These are phyloP conservation scores for Cataglyphis albicans DNA, from an alignment of 2,888 invertebrate genomes.

Conservation along the genomic window DNA sequence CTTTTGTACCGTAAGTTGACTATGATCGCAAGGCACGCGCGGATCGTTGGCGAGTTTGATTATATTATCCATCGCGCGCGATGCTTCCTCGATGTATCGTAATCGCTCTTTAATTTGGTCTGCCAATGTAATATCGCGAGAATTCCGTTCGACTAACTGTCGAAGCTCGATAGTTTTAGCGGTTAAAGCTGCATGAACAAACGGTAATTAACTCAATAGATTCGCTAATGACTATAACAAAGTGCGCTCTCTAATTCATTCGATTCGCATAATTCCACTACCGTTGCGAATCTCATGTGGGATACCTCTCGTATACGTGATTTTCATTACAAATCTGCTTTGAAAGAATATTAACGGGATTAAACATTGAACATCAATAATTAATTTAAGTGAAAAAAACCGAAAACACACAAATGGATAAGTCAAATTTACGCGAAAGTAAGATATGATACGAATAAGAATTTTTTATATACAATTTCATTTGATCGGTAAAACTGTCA, in stretches of 20 bases:
- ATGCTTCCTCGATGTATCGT: not conserved
- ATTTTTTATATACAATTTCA: not conserved
- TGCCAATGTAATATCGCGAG: not conserved
- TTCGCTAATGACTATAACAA: conserved; percentile 42
- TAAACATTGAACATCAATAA: not conserved
- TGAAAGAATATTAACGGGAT: not conserved
- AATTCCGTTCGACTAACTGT: not conserved
- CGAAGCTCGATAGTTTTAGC: conserved; percentile 7
- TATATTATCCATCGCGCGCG: conserved; percentile 18
- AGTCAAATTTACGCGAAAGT: not conserved
- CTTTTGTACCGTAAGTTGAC: conserved; percentile 9
- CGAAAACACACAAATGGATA: not conserved
- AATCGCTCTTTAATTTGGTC: conserved; percentile 23
- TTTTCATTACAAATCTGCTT: not conserved
- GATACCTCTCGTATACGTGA: not conserved
- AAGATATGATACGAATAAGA: not conserved
- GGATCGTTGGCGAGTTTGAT: conserved; percentile 19
- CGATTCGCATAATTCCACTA: conserved; percentile 38
- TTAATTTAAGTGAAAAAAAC: not conserved
- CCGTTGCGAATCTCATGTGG: not conserved
- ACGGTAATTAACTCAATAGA: conserved; percentile 45
- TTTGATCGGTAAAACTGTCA: conserved; percentile 21
- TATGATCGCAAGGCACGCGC: conserved; percentile 4
- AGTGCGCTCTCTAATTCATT: conserved; percentile 26
- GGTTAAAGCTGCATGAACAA: conserved; percentile 10